Percentiles rank a stretch among this genome's conserved stretches.
Conservation (phyloP, 1,140 invertebrate genomes). For the Neuroterus valhalla region DNA sequence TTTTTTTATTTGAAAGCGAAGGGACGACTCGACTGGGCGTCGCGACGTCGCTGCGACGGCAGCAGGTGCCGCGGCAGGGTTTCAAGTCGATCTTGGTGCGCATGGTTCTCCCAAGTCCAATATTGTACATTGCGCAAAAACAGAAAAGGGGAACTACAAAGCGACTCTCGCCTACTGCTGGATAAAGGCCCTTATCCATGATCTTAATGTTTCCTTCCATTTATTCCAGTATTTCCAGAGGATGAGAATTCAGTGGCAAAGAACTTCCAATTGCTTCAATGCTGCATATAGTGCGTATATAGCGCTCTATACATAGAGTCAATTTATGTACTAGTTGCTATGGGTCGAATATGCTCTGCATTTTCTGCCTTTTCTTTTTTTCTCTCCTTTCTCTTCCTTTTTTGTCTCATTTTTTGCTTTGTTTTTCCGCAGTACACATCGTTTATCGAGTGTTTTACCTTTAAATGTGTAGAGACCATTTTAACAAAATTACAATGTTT, state of each 20-base stretch:
- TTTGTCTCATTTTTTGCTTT: no score
- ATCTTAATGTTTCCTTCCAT: slow-evolving; percentile 35
- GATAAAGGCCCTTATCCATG: slow-evolving; percentile 23
- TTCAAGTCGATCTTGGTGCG: slow-evolving; percentile 52
- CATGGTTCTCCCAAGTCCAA: slow-evolving; percentile 48
- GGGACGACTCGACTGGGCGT: slow-evolving; percentile 51
- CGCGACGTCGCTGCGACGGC: slow-evolving; percentile 58
- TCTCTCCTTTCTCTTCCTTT: not conserved
- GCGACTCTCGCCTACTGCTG: slow-evolving; percentile 20
- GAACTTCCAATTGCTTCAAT: slow-evolving; percentile 2
- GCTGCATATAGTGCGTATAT: slow-evolving; percentile 10
- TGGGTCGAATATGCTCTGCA: not conserved
- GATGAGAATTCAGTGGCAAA: slow-evolving; percentile 13
- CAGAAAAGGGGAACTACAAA: slow-evolving; percentile 25
- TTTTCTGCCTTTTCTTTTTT: not conserved
- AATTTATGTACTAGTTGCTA: not conserved
- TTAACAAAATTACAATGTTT: no score
- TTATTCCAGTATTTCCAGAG: not conserved
- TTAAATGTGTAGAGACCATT: no score
- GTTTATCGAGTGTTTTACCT: no score
- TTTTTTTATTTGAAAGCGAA: slow-evolving; percentile 25
- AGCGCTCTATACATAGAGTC: not conserved
- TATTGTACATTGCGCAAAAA: slow-evolving; percentile 30
- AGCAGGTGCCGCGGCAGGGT: slow-evolving; percentile 65
- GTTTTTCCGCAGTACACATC: no score